phyloP scores from a whole-genome alignment of 1,140 invertebrate genomes.

The Drosophila equinoxialis region DNA sequence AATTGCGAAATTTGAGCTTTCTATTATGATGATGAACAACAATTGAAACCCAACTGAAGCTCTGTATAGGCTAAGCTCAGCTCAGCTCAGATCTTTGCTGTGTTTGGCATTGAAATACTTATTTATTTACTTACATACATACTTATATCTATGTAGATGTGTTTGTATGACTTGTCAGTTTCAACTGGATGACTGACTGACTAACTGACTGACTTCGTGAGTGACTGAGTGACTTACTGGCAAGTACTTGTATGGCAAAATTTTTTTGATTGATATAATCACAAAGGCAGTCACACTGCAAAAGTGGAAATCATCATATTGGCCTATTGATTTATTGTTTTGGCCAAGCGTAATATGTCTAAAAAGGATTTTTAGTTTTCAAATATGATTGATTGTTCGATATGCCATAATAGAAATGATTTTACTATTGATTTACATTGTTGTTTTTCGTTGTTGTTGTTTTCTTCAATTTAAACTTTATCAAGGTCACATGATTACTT shows the following conservation, averaged over 20 bases:
- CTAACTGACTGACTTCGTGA: constrained; percentile 2
- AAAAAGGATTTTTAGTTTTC: constrained; percentile 4
- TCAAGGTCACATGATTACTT: background rate
- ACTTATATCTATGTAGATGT: constrained; percentile 15
- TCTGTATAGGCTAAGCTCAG: background rate
- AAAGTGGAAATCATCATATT: constrained; percentile 41
- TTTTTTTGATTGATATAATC: constrained; percentile 59
- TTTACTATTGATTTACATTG: background rate
- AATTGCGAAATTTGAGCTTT: constrained; percentile 63
- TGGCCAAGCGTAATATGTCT: constrained; percentile 8
- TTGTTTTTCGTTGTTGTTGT: background rate
- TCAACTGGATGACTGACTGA: constrained; percentile 4
- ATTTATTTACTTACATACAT: constrained; percentile 29
- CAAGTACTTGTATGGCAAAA: constrained; percentile 71
- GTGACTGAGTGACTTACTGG: constrained; percentile 9
- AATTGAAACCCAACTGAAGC: constrained; percentile 37
- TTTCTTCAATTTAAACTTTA: background rate
- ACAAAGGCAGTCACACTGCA: constrained; percentile 34
- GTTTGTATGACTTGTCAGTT: constrained; percentile 21
- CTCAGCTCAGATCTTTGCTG: background rate
- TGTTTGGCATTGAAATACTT: constrained; percentile 33
- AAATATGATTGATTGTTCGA: constrained; percentile 14
- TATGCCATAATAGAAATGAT: background rate
- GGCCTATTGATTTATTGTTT: constrained; percentile 36
- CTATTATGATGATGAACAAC: constrained; percentile 40